These are phyloP conservation scores for Coelopa frigida DNA, from an alignment of 1,140 invertebrate species.

Conservation along the genomic window DNA sequence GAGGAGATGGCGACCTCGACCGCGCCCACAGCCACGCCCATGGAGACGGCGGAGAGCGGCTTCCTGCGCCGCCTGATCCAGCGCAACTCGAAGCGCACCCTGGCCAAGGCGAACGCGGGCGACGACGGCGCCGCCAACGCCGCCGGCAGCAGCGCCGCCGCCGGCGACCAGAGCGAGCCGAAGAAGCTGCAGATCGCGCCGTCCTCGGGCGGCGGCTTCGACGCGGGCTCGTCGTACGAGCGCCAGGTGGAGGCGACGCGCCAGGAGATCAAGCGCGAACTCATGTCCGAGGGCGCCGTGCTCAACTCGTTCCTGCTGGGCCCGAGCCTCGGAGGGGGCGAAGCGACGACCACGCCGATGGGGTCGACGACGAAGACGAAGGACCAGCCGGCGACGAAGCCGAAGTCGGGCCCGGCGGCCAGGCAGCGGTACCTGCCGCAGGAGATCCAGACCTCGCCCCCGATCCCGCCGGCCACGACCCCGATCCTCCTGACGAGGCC, in stretches of 20 bases:
- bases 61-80: constrained; percentile 60
- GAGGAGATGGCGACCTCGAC: constrained; percentile 4
- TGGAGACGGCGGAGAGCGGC: constrained; percentile 46
- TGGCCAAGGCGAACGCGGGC: constrained; percentile 52
- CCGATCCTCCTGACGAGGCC: background rate
- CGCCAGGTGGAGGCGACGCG: constrained; percentile 35
- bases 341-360: background rate
- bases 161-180: constrained; percentile 34
- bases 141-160: constrained; percentile 14
- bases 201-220: constrained; percentile 13
- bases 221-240: constrained; percentile 27
- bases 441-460: constrained; percentile 35
- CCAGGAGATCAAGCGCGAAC: constrained; percentile 32
- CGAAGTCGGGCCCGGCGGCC: constrained; percentile 45
- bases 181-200: constrained; percentile 35
- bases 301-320: constrained; percentile 21
- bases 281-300: constrained; percentile 31
- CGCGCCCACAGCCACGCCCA: background rate
- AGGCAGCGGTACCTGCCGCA: constrained; percentile 51
- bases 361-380: constrained; percentile 9
- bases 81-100: constrained; percentile 48
- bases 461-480: background rate
- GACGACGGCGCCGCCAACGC: background rate
- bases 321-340: background rate
- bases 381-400: constrained; percentile 21